Base-by-base conservation (phyloP, 1,140 invertebrate species). In the Propsilocerus akamusi region DNA sequence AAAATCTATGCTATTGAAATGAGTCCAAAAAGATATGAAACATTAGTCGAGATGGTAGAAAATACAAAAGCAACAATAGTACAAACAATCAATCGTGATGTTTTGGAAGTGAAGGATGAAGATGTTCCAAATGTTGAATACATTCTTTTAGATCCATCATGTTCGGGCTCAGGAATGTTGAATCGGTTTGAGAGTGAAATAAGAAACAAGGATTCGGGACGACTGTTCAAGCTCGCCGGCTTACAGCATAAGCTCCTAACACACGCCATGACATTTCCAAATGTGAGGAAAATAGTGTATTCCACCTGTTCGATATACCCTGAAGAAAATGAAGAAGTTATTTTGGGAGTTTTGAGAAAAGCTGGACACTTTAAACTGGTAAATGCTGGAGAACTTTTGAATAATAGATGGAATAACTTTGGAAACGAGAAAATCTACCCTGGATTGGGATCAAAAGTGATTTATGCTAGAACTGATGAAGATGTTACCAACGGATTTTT, bases 81-180 rank as follows among this genome's bases (percentile, higher is more conserved):
- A 0, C 64, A 75, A 54, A 65, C 78, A 8, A 63, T 82, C 2
- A 68, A 81, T 58, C 70, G 66, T 48, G 91, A 97, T 70, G 80
- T 83, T 46, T 67, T 87, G 12, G 73, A 67, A 26, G 65, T 89
- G 8, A 28, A 5, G 4, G 30, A 49, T 23, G 62, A 67, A 0
- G 66, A 77, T 12, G 82, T 74, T 62, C 71, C 75, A 22, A 69
- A 81, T 59, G 82, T 96, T 0, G 78, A 91, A 64, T 94, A 91
- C 59, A 84, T 97, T 55, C 66, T 99, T 20, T 76, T 98, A 1
- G 95, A 99, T 73, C 93, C 94, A 4, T 90, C 88, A 51, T 99
- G 94, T 68, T 90, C 89, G 52, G 93, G 93, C 30, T 90, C 88
- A 67, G 95, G 95, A 28, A 82, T 82, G 62, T 58, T 72, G 4